These are phyloP conservation scores for Hemistola chrysoprasaria DNA, from an alignment of 2,888 invertebrate genomes.

Conservation along the genomic window DNA sequence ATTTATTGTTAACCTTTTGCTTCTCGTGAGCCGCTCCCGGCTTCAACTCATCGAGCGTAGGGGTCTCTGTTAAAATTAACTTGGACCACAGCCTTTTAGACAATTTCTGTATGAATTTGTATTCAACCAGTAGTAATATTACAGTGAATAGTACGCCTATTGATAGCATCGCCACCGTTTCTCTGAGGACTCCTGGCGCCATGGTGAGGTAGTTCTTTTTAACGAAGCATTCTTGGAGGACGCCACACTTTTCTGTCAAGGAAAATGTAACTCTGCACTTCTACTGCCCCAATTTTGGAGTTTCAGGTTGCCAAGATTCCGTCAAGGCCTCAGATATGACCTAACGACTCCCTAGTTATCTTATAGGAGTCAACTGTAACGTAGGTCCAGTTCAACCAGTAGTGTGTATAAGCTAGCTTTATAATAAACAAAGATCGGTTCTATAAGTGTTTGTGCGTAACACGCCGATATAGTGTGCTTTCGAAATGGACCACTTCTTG, in stretches of 20 bases:
- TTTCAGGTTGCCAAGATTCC: too few species aligned
- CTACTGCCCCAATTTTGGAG: too few species aligned
- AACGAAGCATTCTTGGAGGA: conserved; percentile 59
- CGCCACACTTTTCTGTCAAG: conserved; percentile 61
- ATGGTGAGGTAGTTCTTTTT: conserved; percentile 43
- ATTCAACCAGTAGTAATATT: conserved; percentile 56
- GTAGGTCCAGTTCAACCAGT: too few species aligned
- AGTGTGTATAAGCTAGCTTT: too few species aligned
- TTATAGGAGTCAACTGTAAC: too few species aligned
- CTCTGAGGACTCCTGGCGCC: conserved; percentile 44
- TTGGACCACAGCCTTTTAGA: conserved; percentile 10
- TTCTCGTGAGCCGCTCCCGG: conserved; percentile 42
- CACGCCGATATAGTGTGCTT: too few species aligned
- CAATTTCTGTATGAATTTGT: conserved; percentile 43
- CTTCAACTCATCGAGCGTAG: background rate
- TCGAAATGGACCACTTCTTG: too few species aligned
- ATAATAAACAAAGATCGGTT: too few species aligned
- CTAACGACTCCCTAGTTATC: too few species aligned
- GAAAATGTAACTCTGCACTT: background rate
- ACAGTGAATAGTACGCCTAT: conserved; percentile 42
- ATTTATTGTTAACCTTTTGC: conserved; percentile 42
- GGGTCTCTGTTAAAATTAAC: too few species aligned
- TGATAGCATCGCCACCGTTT: conserved; percentile 45
- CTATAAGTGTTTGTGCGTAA: too few species aligned
- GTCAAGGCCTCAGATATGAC: too few species aligned